These are phyloP conservation scores for Stichodactyla helianthus DNA, from an alignment of 64 coral and sea anemone species.

Conservation along the genomic window DNA sequence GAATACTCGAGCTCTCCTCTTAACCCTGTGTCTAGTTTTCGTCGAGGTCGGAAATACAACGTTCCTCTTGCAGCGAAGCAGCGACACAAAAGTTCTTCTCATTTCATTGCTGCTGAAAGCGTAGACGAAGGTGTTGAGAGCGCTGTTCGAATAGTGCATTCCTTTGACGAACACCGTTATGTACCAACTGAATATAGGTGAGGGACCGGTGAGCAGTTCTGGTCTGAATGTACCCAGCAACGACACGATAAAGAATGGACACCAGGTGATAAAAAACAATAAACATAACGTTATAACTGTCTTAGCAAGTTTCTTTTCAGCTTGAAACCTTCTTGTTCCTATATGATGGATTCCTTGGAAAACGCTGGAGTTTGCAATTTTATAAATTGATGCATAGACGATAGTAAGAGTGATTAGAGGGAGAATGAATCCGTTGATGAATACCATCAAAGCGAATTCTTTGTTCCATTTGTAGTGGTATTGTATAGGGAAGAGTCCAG, in stretches of 20 bases:
- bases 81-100: conserved; percentile 44
- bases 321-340: conserved; percentile 9
- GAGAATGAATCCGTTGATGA: conserved; percentile 42
- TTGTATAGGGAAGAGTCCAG: conserved; percentile 47
- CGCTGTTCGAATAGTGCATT: conserved; percentile 56
- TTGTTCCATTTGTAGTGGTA: conserved; percentile 30
- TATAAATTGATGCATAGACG: conserved; percentile 34
- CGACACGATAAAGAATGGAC: conserved; percentile 59
- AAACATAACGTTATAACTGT: conserved; percentile 37
- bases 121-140: conserved; percentile 54
- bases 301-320: conserved; percentile 42
- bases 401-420: conserved; percentile 35
- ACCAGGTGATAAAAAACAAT: conserved; percentile 48
- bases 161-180: conserved; percentile 54
- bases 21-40: background rate
- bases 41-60: background rate
- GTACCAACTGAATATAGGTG: conserved; percentile 13
- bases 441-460: conserved; percentile 34
- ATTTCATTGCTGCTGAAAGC: conserved; percentile 56
- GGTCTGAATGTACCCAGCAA: conserved; percentile 29
- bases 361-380: conserved; percentile 32
- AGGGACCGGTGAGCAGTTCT: conserved; percentile 1
- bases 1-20: background rate
- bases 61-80: conserved; percentile 15
- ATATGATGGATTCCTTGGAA: conserved; percentile 26